A percentile compares a stretch with the other conserved stretches of the same genome.
Evolutionary conservation across 2,888 invertebrate species (phyloP).

Genomic region (Melieria crassipennis): DNA sequence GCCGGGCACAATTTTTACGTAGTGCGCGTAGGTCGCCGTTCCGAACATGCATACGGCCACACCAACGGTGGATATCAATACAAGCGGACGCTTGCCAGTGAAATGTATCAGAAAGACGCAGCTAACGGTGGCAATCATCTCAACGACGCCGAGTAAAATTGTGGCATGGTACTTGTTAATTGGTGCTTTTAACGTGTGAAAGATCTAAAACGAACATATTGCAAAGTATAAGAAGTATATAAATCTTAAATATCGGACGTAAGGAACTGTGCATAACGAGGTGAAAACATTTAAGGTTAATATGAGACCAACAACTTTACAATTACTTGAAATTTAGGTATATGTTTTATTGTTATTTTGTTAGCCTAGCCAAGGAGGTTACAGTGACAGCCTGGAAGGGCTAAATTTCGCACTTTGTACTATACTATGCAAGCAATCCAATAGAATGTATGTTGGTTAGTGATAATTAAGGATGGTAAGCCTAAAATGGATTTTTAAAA

Average conservation of each 20-base stretch:
- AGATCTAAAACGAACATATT: constrained; percentile 67
- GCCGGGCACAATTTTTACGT: constrained; percentile 62
- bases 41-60: constrained; percentile 73
- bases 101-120: constrained; percentile 77
- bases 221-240: too few species aligned
- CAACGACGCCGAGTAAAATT: constrained; percentile 75
- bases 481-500: too few species aligned
- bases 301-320: background rate
- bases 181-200: constrained; percentile 76
- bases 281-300: background rate
- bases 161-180: constrained; percentile 82
- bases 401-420: too few species aligned
- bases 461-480: too few species aligned
- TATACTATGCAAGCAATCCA: too few species aligned
- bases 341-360: too few species aligned
- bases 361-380: too few species aligned
- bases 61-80: constrained; percentile 75
- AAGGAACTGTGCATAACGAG: too few species aligned
- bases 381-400: too few species aligned
- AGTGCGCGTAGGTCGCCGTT: constrained; percentile 64
- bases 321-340: too few species aligned
- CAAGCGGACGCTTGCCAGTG: constrained; percentile 77
- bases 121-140: constrained; percentile 73
- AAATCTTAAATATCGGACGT: too few species aligned
- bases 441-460: too few species aligned